Evolutionary conservation across 2,888 invertebrate species (phyloP), one percentile per base, ranked within the genome.

Genomic region (Hirtodrosophila duncani): DNA sequence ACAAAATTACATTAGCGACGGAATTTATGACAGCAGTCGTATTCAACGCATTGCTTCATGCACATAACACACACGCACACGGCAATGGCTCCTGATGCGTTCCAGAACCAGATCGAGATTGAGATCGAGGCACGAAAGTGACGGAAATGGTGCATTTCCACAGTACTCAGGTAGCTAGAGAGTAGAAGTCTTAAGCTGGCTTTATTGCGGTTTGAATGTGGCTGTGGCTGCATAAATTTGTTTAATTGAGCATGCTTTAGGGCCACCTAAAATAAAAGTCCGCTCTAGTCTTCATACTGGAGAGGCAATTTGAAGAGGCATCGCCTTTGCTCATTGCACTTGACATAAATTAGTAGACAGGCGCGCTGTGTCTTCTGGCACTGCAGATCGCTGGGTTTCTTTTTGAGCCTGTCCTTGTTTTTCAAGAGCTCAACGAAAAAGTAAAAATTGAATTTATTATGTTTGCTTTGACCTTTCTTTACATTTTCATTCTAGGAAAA

Each of bases 271-370:
- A 56, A n/a, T n/a, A n/a, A n/a, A n/a, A n/a, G n/a, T n/a, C n/a
- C n/a, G n/a, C n/a, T n/a, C n/a, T n/a, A n/a, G n/a, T n/a, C n/a
- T n/a, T n/a, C n/a, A n/a, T n/a, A n/a, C n/a, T n/a, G n/a, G n/a
- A n/a, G n/a, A n/a, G n/a, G n/a, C n/a, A n/a, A n/a, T n/a, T n/a
- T n/a, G n/a, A n/a, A n/a, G n/a, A n/a, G n/a, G n/a, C n/a, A n/a
- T n/a, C n/a, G n/a, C n/a, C n/a, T 41, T 55, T 48, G 39, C 48
- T 21, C 41, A n/a, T n/a, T n/a, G n/a, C 39, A 46, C 56, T 56
- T 48, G 46, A 51, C 56, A 70, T 70, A 72, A 72, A 70, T 72
- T 63, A 65, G 49, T 18, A n/a, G 33, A 44, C 17, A 37, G 26
- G 4, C 18, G 14, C 4, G 3, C 30, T 2, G 30, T 1, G 14